Evolutionary conservation across 2,797 vertebrate species (phyloP), one percentile per base, ranked within the genome.

Genomic region (Acrossocheilus fasciatus): DNA sequence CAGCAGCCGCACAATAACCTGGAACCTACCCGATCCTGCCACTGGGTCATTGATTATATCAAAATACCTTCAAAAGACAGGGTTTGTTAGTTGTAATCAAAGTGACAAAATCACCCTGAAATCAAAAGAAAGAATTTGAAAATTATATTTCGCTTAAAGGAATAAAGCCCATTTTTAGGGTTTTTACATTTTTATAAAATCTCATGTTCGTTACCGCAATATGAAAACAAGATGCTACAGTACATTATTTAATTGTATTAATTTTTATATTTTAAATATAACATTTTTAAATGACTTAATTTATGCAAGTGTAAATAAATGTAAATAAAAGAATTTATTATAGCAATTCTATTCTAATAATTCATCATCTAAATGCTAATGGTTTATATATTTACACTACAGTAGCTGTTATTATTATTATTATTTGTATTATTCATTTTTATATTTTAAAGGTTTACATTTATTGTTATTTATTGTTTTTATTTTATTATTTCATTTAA

Each of bases 1-100:
- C 69, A 97, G 95, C 66, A 98, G 59, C 87, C 96, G 96, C 92
- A 98, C 93, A 2, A 89, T 95, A 20, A 97, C 95, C 50, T 94
- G 92, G 88, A 98, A 98, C 0, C 77, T 93, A 6, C 97, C 97
- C 0, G 90, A 92, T 17, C 96, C 96, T 0, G 91, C 87, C 75
- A 98, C 92, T 85, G 95, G 88, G 6, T 96, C 95, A 1, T 95
- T 93, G 83, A 97, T 90, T 43, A 93, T 91, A 59, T 95, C 93
- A 76, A 79, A 39, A 50, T 95, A 92, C 73, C 98, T 99, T 91
- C 50, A 87, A 66, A 20, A 59, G 34, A 83, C 43, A 89, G 12
- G 39, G 18, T 23, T 47, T 20, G n/a, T 41, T 39, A 52, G 30
- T 34, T 74, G 20, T 11, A 11, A 66, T 10, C 43, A 52, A 39